phyloP scores from a whole-genome alignment of 2,888 invertebrate genomes.

The Axea sp. region DNA sequence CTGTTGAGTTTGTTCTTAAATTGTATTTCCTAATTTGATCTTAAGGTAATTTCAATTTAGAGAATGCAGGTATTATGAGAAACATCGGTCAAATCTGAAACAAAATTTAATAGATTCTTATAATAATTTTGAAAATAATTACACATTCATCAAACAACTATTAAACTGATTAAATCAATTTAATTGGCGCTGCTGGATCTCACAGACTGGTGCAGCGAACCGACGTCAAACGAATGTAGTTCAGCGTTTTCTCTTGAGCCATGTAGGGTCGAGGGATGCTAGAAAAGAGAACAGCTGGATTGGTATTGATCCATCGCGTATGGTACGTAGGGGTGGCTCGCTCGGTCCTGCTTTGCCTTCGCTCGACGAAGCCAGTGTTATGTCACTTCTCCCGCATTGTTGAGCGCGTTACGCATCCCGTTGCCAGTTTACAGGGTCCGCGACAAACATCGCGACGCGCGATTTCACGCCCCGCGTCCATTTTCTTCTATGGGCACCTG shows the following conservation, averaged over 20 bases:
- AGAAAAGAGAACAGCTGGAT: slow-evolving; percentile 77
- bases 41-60: too few species aligned
- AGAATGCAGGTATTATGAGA: too few species aligned
- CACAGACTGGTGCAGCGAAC: not conserved
- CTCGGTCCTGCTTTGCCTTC: slow-evolving; percentile 60
- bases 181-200: too few species aligned
- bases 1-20: too few species aligned
- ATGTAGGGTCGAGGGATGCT: slow-evolving; percentile 68
- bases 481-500: slow-evolving; percentile 27
- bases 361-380: slow-evolving; percentile 69
- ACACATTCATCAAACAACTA: too few species aligned
- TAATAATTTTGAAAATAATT: too few species aligned
- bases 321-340: slow-evolving; percentile 69
- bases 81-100: too few species aligned
- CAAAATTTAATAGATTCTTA: too few species aligned
- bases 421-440: slow-evolving; percentile 24
- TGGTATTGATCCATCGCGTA: slow-evolving; percentile 75
- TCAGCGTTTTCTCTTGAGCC: slow-evolving; percentile 30
- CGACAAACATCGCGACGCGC: slow-evolving; percentile 32
- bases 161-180: too few species aligned
- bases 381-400: slow-evolving; percentile 72
- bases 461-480: slow-evolving; percentile 28
- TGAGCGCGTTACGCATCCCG: slow-evolving; percentile 59
- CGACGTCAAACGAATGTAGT: slow-evolving; percentile 28
- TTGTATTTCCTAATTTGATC: too few species aligned